Conservation (phyloP, 2,113 vertebrate genomes). For the Naja naja region DNA sequence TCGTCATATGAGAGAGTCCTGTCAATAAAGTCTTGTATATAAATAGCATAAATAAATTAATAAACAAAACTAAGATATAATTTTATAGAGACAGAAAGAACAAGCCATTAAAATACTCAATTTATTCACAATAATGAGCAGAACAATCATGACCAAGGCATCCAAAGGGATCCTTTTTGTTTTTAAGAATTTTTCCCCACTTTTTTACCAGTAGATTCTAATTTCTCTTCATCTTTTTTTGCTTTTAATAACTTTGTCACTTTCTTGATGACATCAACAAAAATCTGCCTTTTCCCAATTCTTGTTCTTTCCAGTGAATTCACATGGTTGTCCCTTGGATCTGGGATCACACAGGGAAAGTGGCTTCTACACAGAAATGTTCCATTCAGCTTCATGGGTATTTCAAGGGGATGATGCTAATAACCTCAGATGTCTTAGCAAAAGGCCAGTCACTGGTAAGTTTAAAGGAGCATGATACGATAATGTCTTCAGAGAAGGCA, state of each 20-base stretch:
- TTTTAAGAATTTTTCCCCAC: background rate
- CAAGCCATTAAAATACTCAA: background rate
- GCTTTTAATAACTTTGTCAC: background rate
- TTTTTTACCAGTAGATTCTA: background rate
- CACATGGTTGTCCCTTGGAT: constrained; percentile 78
- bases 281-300: background rate
- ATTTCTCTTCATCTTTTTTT: background rate
- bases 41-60: background rate
- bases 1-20: background rate
- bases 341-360: constrained; percentile 65
- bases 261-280: background rate
- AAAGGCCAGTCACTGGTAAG: constrained; percentile 81
- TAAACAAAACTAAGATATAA: background rate
- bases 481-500: background rate
- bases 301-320: constrained; percentile 67
- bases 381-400: constrained; percentile 86
- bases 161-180: background rate
- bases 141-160: background rate
- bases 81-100: background rate
- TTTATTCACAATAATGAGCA: background rate
- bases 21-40: background rate
- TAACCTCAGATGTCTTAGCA: constrained; percentile 73
- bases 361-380: constrained; percentile 90
- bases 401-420: constrained; percentile 81
- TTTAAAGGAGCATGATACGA: background rate